Conservation (phyloP, 2,113 vertebrate species). For the Chrysochloris asiatica region DNA sequence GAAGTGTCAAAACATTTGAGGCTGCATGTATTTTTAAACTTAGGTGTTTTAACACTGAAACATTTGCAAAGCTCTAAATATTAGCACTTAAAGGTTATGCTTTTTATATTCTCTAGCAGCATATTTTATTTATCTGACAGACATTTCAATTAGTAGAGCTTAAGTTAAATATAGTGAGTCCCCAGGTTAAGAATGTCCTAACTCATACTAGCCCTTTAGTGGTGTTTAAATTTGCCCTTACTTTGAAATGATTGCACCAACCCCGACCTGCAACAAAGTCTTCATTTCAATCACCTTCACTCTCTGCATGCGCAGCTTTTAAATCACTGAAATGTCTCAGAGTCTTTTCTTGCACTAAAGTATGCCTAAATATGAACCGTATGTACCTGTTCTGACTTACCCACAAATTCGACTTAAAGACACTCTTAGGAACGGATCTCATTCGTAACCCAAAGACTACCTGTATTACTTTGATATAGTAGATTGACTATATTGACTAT, state of each 20-base stretch:
- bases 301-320: too few relatives aligned
- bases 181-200: neutral
- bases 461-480: conserved; percentile 11
- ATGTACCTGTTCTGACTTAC: neutral
- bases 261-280: neutral
- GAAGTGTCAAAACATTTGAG: conserved; percentile 61
- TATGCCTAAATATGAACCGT: too few relatives aligned
- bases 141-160: conserved; percentile 59
- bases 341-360: neutral
- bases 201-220: neutral
- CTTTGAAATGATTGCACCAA: neutral
- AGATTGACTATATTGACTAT: too few relatives aligned
- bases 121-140: conserved; percentile 54
- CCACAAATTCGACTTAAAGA: neutral
- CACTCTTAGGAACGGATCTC: neutral
- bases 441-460: neutral
- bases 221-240: neutral
- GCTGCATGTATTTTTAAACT: conserved; percentile 60
- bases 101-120: conserved; percentile 55
- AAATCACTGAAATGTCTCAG: neutral
- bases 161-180: conserved; percentile 37
- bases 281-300: neutral
- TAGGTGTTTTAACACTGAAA: conserved; percentile 54
- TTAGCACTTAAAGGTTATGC: conserved; percentile 48
- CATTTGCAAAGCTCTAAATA: conserved; percentile 51